phyloP scores from a whole-genome alignment of 2,888 invertebrate genomes.

The Plagodis dolabraria region DNA sequence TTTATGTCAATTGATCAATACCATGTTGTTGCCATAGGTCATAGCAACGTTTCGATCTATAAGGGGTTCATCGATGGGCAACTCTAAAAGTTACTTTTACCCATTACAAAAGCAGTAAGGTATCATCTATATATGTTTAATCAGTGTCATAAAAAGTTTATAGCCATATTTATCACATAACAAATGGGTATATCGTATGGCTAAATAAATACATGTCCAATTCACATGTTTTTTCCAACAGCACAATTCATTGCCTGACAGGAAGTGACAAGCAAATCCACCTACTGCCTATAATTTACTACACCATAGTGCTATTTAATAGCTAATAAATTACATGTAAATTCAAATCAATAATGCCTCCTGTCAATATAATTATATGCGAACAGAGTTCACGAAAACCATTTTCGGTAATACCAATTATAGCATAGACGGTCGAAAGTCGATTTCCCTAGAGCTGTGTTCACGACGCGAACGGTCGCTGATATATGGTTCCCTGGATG shows the following conservation, averaged over 20 bases:
- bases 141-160: too few species aligned
- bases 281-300: conserved; percentile 22
- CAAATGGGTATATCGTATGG: too few species aligned
- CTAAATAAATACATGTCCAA: neutral
- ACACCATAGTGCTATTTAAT: conserved; percentile 23
- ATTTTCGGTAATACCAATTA: conserved; percentile 62
- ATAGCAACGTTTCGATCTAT: too few species aligned
- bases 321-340: conserved; percentile 26
- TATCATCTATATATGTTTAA: neutral
- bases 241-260: conserved; percentile 20
- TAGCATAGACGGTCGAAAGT: conserved; percentile 52
- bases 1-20: too few species aligned
- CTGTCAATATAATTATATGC: conserved; percentile 37
- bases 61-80: too few species aligned
- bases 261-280: conserved; percentile 22
- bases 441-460: conserved; percentile 56
- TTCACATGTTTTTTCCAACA: conserved; percentile 9
- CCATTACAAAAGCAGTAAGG: too few species aligned
- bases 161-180: too few species aligned
- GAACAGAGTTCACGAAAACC: conserved; percentile 44
- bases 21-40: too few species aligned
- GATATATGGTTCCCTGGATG: conserved; percentile 59
- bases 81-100: too few species aligned
- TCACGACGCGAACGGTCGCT: conserved; percentile 45
- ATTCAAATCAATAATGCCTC: conserved; percentile 25